Base-by-base conservation (phyloP, 2,888 invertebrate genomes). In the Mechanitis messenoides region DNA sequence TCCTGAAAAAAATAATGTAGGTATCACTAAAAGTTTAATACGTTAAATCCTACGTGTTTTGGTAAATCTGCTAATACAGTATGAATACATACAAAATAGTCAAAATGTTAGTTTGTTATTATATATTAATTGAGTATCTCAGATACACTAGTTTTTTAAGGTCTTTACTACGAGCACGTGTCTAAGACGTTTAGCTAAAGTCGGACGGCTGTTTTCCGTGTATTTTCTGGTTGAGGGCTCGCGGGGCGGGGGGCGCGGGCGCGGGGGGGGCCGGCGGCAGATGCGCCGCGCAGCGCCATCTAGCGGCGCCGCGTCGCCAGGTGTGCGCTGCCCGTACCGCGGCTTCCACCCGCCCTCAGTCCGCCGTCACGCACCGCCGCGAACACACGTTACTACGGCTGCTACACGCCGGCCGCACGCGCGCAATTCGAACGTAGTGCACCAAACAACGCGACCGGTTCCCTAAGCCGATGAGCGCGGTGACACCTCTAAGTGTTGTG, bases 271-370 rank as follows among this genome's bases (percentile, higher is more conserved):
- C 66, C 72, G 71, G 70, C 78, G 86, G 85, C 87, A 89, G 89
- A 87, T 89, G 89, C 87, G 87, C 82, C 87, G 81, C 82, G 74
- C 87, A 88, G 80, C 88, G 88, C 89, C 89, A 89, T 89, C 89
- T 89, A 81, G 83, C 80, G 89, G 78, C 72, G 72, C 71, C 70
- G 71, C 76, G 72, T 71, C 79, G 83, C 84, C 84, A 84, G 84
- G 86, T 85, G 84, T 85, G 84, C 79, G 80, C 78, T 77, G 84
- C 82, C 83, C 73, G 84, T 83, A 81, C 85, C 87, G 83, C 85
- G 76, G 68, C 85, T 77, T 77, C 84, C 84, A 81, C 86, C 84
- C 85, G 86, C 85, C 85, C 83, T 81, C 90, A 89, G 89, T 89
- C 84, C 84, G 87, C 84, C 83, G 84, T 80, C 87, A 86, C 86